These are phyloP conservation scores for Nesogale talazaci DNA, from an alignment of 2,113 vertebrate genomes.

Conservation along the genomic window DNA sequence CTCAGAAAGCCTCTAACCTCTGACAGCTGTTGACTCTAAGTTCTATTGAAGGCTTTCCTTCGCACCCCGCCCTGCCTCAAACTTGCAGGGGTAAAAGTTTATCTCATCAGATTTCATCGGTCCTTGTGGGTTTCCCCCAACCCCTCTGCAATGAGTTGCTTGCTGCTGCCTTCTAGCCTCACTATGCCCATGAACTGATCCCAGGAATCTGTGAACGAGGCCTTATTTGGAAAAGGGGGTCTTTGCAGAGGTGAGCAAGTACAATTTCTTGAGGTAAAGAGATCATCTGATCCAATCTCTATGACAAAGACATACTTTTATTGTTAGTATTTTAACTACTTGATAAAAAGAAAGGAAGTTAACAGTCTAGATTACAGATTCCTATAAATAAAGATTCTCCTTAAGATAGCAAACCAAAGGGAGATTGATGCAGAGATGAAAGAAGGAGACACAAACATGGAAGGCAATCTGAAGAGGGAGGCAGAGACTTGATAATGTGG, in stretches of 20 bases:
- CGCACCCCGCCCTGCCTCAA: not conserved
- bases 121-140: not conserved
- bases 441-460: not conserved
- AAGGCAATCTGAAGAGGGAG: not conserved
- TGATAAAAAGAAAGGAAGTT: too few relatives aligned
- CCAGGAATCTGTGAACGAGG: not conserved
- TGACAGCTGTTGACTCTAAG: not conserved
- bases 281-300: not conserved
- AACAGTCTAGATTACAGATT: not conserved
- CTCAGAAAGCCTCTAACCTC: not conserved
- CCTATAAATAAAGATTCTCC: not conserved
- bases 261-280: not conserved
- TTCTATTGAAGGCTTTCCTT: not conserved
- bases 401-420: not conserved
- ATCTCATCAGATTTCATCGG: not conserved
- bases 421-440: not conserved
- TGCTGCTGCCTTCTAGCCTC: not conserved
- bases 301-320: too few relatives aligned
- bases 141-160: not conserved
- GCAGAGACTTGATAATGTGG: not conserved
- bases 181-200: not conserved
- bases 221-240: not conserved
- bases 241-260: not conserved
- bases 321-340: too few relatives aligned
- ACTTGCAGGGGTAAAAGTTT: not conserved